These are phyloP conservation scores for Saturnia japonica DNA, from an alignment of 2,888 invertebrate genomes.

Conservation along the genomic window DNA sequence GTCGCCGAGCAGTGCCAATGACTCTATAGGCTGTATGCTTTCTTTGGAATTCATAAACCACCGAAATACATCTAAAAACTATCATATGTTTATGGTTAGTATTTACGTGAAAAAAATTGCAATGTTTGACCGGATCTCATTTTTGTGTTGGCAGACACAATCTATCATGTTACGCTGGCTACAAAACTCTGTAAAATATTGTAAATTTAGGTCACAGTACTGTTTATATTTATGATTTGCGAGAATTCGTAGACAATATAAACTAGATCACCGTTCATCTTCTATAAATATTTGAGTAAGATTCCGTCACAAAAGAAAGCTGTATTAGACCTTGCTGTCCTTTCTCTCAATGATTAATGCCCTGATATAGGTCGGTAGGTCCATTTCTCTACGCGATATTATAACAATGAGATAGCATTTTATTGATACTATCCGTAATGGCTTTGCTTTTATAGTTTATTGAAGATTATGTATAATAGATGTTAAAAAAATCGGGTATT, in stretches of 20 bases:
- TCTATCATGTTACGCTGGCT: not conserved
- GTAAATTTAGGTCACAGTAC: not conserved
- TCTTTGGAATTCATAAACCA: too few species aligned
- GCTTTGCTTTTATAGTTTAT: conserved; percentile 1
- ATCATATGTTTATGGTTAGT: too few species aligned
- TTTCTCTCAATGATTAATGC: conserved; percentile 15
- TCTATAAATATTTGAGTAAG: conserved; percentile 11
- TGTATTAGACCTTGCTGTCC: conserved; percentile 15
- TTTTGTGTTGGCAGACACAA: not conserved
- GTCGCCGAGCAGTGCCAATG: conserved; percentile 16
- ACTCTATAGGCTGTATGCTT: conserved; percentile 7
- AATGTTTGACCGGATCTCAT: not conserved
- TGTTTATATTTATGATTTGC: conserved; percentile 6
- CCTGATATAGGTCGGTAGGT: conserved; percentile 7
- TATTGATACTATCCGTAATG: not conserved
- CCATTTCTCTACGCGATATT: not conserved
- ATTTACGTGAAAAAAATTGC: not conserved
- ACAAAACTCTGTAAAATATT: not conserved
- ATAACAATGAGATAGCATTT: conserved; percentile 12
- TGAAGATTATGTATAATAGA: not conserved
- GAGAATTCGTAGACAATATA: conserved; percentile 4
- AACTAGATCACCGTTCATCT: not conserved
- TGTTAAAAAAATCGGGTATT: not conserved
- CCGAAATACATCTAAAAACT: too few species aligned
- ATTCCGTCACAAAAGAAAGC: conserved; percentile 15